A percentile compares a stretch with the other conserved stretches of the same genome.
Evolutionary conservation across 23 tunicate genomes (phyloP).

Genomic region (Trididemnum nubilum): DNA sequence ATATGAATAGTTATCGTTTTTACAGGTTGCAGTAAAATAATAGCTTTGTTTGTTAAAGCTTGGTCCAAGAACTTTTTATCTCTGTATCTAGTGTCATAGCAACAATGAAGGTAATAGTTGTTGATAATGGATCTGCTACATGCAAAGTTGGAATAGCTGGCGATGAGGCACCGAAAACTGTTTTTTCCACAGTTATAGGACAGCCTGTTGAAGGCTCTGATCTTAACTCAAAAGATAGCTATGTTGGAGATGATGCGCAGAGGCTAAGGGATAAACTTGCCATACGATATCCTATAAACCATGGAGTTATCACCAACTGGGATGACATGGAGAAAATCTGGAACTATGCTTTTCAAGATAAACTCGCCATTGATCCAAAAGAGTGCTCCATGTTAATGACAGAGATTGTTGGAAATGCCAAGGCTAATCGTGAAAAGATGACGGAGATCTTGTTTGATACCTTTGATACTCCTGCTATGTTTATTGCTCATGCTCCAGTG

Average conservation of each 20-base stretch:
- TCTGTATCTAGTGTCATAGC: too few species aligned
- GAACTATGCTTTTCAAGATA: constrained; percentile 47
- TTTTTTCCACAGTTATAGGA: background rate
- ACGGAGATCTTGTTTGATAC: constrained; percentile 47
- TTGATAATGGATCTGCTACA: constrained; percentile 8
- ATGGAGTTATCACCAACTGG: constrained; percentile 68
- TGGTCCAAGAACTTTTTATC: too few species aligned
- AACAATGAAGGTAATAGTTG: background rate
- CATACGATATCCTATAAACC: constrained; percentile 61
- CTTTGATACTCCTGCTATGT: constrained; percentile 31
- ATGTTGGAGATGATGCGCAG: background rate
- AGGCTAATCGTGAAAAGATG: constrained; percentile 69
- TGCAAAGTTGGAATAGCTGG: background rate
- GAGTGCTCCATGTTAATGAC: constrained; percentile 71
- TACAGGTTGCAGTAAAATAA: too few species aligned
- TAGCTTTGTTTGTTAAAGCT: too few species aligned
- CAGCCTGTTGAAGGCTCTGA: background rate
- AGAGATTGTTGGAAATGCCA: constrained; percentile 61
- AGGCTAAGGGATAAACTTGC: constrained; percentile 42
- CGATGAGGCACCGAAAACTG: background rate
- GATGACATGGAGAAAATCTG: constrained; percentile 70
- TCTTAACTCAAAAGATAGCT: background rate
- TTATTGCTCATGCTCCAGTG: constrained; percentile 35
- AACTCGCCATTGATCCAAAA: constrained; percentile 48
- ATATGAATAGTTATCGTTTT: too few species aligned